Evolutionary conservation across 2,113 vertebrate genomes (phyloP), one percentile per base, ranked within the genome.

Genomic region (Oncorhynchus gorbuscha): DNA sequence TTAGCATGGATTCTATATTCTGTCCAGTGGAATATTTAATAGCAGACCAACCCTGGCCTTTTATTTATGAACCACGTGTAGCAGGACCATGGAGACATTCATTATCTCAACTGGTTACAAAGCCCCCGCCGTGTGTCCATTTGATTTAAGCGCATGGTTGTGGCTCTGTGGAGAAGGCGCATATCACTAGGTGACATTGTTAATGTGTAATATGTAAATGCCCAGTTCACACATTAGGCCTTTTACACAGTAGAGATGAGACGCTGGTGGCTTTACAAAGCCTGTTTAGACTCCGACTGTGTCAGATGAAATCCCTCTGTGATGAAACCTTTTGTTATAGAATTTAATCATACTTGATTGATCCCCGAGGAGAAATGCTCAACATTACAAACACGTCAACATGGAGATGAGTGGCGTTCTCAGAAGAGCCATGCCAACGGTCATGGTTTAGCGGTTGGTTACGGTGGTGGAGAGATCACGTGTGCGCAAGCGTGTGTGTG

Each of bases 11-110:
- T 78, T 76, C 71, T 9, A 58, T 26, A 2, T 79, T 81, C 82
- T 22, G 66, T 6, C 77, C 71, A 77, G 87, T 86, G 78, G 77
- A 22, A 3, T 71, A 85, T 82, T 77, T 67, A 77, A 76, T 13
- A 39, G 71, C 61, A 20, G 79, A 83, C 45, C 48, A 65, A 69
- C 48, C 28, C 65, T 6, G 9, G 0, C 66, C 76, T 74, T 90
- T 88, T 89, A 89, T 91, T 90, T 86, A 86, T 89, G 84, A 87
- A 82, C 79, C 39, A 45, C 39, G 9, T 45, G 58, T 14, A 67
- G 66, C 39, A 30, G 65, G 74, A 73, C 80, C 9, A 2, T 68
- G 26, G 84, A 89, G 80, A 76, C 80, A 75, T 89, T 79, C 76
- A 84, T 89, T 89, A 87, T 86, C 78, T 80, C 83, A 75, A 48